Evolutionary conservation across 2,888 invertebrate genomes (phyloP), one percentile per base, ranked within the genome.

Genomic region (Dryobota labecula): DNA sequence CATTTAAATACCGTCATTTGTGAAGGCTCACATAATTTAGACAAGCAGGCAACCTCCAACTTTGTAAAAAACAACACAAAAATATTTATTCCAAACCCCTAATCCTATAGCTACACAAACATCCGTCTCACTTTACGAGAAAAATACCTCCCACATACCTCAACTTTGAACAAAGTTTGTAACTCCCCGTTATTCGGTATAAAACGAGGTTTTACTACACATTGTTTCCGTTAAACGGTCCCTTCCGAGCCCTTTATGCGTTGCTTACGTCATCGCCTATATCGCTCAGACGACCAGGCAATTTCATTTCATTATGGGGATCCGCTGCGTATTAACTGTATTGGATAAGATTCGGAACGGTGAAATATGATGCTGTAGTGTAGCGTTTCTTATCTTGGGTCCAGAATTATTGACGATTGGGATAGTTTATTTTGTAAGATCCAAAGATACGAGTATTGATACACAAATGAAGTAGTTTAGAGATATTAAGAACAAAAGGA

Each of bases 141-240:
- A 65, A 74, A 81, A 63, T 76, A 82, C 82, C 61, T 43, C 61
- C 53, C 38, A 53, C 47, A 51, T 63, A 60, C 36, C 53, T 41
- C 24, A 53, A 68, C 73, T 70, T 60, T 58, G 71, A 51, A 72
- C 65, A 70, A 78, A 70, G 54, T 84, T 43, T 58, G 53, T 54
- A 63, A 47, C 60, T 57, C 63, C 53, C 65, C 57, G 62, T 64
- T 58, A 60, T 43, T 57, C 63, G 76, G 70, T 66, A 76, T 71
- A 36, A 66, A 86, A 82, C 66, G 64, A 58, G 72, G 15, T 70
- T 84, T 78, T 62, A 80, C 60, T 75, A 66, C 73, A 74, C 82
- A 80, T 78, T 82, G 84, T 85, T 84, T 84, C 76, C 80, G 69
- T 62, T 76, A 76, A 82, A 65, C 72, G 71, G 30, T 77, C 86